Evolutionary conservation across 2,888 invertebrate species (phyloP).

Genomic region (Scaptomyza flava): DNA sequence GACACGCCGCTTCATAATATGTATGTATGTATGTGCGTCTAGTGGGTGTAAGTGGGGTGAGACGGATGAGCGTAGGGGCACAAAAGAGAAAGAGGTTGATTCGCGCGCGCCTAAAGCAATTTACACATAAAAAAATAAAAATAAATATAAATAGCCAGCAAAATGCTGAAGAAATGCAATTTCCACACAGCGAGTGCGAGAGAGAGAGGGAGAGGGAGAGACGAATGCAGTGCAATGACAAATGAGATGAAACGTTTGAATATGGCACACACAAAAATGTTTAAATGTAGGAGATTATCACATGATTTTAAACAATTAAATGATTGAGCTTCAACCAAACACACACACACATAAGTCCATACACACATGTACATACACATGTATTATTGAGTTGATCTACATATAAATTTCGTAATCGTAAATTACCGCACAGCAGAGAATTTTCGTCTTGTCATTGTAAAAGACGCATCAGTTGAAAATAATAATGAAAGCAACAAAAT

Average conservation of each 20-base stretch:
- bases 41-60: constrained; percentile 3
- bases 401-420: constrained; percentile 70
- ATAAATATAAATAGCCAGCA: constrained; percentile 68
- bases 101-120: constrained; percentile 43
- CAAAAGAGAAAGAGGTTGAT: constrained; percentile 3
- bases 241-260: constrained; percentile 22
- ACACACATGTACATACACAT: not conserved
- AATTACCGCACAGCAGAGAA: constrained; percentile 69
- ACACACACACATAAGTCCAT: constrained; percentile 47
- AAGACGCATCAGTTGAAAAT: constrained; percentile 48
- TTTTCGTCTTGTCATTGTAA: constrained; percentile 67
- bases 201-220: not conserved
- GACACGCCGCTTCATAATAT: constrained; percentile 55
- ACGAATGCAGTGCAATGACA: constrained; percentile 13
- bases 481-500: constrained; percentile 55
- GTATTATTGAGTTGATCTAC: constrained; percentile 40
- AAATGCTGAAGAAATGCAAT: constrained; percentile 59
- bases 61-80: constrained; percentile 9
- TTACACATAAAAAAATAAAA: constrained; percentile 47
- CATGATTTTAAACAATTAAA: constrained; percentile 40
- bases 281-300: constrained; percentile 30
- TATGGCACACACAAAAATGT: constrained; percentile 20
- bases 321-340: constrained; percentile 71
- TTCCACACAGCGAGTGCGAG: constrained; percentile 12
- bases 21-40: not conserved